These are phyloP conservation scores for Orchesella flavescens DNA, from an alignment of 2,888 invertebrate species.

Conservation along the genomic window DNA sequence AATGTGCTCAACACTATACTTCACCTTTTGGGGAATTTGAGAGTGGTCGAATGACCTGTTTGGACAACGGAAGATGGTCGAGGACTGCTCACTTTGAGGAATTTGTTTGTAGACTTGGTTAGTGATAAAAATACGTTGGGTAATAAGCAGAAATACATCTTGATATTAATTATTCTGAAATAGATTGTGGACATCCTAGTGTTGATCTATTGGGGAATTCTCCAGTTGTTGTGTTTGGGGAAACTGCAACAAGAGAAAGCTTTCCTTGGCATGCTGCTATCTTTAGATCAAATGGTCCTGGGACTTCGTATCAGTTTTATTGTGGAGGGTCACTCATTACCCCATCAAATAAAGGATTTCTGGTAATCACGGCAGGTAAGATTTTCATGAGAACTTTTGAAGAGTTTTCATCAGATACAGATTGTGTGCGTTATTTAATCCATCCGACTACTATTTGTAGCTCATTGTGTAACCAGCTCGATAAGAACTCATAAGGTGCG, in stretches of 20 bases:
- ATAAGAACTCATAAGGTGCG: constrained; percentile 53
- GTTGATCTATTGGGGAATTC: constrained; percentile 46
- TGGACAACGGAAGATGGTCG: constrained; percentile 58
- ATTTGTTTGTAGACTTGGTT: constrained; percentile 66
- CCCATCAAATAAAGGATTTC: constrained; percentile 64
- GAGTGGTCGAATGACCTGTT: constrained; percentile 62
- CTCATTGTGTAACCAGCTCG: constrained; percentile 58
- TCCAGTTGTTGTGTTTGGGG: constrained; percentile 64
- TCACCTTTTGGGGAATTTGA: constrained; percentile 62
- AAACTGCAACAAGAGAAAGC: constrained; percentile 54
- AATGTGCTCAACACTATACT: constrained; percentile 57
- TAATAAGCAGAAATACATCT: background rate
- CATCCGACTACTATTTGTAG: constrained; percentile 12
- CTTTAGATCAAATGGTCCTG: constrained; percentile 61
- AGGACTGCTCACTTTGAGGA: constrained; percentile 63
- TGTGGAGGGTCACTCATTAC: constrained; percentile 65
- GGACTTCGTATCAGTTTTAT: constrained; percentile 52
- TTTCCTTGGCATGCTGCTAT: constrained; percentile 68
- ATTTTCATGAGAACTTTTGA: background rate
- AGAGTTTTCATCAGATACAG: background rate
- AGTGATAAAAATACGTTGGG: background rate
- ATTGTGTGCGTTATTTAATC: too few species aligned
- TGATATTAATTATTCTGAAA: background rate
- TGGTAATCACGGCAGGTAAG: constrained; percentile 63
- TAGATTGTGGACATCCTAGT: constrained; percentile 66